Conservation (phyloP, 2,797 vertebrate genomes). For the Cottoperca gobio region DNA sequence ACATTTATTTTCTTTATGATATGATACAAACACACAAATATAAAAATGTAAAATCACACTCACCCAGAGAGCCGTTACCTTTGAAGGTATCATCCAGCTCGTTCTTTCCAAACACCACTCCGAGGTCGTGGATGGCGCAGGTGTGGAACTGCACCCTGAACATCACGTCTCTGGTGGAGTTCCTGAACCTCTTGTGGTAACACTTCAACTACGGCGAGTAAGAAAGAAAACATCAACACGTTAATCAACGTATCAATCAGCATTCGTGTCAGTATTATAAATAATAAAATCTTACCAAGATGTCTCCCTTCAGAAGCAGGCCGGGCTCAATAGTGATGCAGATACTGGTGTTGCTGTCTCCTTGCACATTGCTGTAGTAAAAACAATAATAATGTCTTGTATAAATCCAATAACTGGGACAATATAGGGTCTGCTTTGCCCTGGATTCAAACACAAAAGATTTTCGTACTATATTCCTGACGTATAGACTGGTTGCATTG, state of each 20-base stretch:
- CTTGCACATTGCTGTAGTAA: constrained; percentile 90
- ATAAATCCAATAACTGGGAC: background rate
- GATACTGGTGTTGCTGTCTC: constrained; percentile 95
- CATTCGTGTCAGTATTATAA: too few relatives aligned
- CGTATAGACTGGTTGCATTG: constrained; percentile 97
- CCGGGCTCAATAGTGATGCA: constrained; percentile 97
- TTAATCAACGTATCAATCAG: too few relatives aligned
- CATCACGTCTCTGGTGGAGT: constrained; percentile 91
- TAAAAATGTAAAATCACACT: constrained; percentile 15
- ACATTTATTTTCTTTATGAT: too few relatives aligned
- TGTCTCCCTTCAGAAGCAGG: constrained; percentile 94
- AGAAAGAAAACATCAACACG: background rate
- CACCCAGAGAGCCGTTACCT: constrained; percentile 79
- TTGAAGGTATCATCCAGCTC: constrained; percentile 96
- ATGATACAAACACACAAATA: background rate
- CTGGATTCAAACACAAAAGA: constrained; percentile 31
- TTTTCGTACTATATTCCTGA: constrained; percentile 95
- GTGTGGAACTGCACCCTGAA: constrained; percentile 98
- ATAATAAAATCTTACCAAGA: constrained; percentile 85
- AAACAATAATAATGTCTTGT: background rate
- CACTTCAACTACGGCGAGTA: constrained; percentile 89
- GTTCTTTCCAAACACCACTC: constrained; percentile 93
- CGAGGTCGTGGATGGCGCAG: constrained; percentile 95
- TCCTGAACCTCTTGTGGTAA: constrained; percentile 95
- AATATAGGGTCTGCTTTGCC: background rate